phyloP scores from a whole-genome alignment of 2,888 invertebrate genomes.

The Coelopa pilipes region DNA sequence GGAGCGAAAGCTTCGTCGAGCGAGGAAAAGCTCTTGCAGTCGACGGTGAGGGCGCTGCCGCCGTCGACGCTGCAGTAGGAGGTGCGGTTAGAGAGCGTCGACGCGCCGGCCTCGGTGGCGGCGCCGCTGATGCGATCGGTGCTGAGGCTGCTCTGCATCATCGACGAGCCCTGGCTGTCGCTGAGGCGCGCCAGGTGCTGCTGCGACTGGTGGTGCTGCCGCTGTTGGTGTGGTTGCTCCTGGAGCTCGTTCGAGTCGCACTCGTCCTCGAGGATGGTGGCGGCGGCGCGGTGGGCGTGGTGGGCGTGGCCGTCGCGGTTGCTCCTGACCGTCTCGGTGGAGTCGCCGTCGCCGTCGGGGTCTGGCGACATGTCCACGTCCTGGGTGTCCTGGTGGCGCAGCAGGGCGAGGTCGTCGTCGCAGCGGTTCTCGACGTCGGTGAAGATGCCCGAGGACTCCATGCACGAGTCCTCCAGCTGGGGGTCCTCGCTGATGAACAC shows the following conservation, averaged over 20 bases:
- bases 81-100: conserved; percentile 62
- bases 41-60: conserved; percentile 46
- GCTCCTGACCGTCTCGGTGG: conserved; percentile 69
- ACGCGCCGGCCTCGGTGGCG: conserved; percentile 56
- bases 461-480: conserved; percentile 79
- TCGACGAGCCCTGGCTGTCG: conserved; percentile 58
- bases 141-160: conserved; percentile 56
- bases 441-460: conserved; percentile 91
- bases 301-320: conserved; percentile 29
- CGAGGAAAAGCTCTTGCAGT: conserved; percentile 59
- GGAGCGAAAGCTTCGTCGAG: conserved; percentile 57
- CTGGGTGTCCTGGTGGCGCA: conserved; percentile 59
- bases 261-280: conserved; percentile 19
- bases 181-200: conserved; percentile 54
- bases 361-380: conserved; percentile 60
- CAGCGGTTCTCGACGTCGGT: conserved; percentile 85
- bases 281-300: conserved; percentile 14
- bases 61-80: conserved; percentile 63
- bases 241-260: conserved; percentile 20
- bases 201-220: conserved; percentile 40
- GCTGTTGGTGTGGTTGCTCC: conserved; percentile 22
- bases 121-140: conserved; percentile 53
- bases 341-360: conserved; percentile 59
- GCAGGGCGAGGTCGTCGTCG: conserved; percentile 70
- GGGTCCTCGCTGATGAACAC: conserved; percentile 69